phyloP scores from a whole-genome alignment of 2,113 vertebrate species.

The Donacobius atricapilla region DNA sequence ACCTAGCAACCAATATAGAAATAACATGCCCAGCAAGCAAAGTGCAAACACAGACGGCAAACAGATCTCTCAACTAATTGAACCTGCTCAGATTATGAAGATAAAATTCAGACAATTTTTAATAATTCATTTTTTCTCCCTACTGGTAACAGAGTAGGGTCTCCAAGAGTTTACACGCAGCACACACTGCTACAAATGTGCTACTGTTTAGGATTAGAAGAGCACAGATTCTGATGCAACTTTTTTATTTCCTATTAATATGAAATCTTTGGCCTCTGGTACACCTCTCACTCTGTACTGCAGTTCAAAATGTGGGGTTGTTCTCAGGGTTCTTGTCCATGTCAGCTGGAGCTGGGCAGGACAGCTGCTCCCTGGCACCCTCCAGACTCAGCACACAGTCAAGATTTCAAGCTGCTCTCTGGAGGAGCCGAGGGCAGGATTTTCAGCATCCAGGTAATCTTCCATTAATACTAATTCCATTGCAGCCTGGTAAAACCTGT shows the following conservation, averaged over 20 bases:
- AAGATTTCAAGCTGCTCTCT: neutral
- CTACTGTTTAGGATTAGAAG: neutral
- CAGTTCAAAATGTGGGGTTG: neutral
- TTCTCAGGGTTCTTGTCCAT: neutral
- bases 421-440: slow-evolving; percentile 21
- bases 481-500: neutral
- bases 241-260: neutral
- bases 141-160: neutral
- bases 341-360: neutral
- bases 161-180: neutral
- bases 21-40: neutral
- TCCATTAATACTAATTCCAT: neutral
- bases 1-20: neutral
- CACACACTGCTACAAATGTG: neutral
- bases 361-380: slow-evolving; percentile 42
- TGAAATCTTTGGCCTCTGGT: neutral
- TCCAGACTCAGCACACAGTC: neutral
- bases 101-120: neutral
- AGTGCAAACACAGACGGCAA: neutral
- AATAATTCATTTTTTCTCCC: neutral
- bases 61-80: neutral
- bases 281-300: neutral
- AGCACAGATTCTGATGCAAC: neutral
- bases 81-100: neutral
- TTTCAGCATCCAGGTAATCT: slow-evolving; percentile 38